phyloP scores from a whole-genome alignment of 2,888 invertebrate genomes.

The Matsumyia berberina region DNA sequence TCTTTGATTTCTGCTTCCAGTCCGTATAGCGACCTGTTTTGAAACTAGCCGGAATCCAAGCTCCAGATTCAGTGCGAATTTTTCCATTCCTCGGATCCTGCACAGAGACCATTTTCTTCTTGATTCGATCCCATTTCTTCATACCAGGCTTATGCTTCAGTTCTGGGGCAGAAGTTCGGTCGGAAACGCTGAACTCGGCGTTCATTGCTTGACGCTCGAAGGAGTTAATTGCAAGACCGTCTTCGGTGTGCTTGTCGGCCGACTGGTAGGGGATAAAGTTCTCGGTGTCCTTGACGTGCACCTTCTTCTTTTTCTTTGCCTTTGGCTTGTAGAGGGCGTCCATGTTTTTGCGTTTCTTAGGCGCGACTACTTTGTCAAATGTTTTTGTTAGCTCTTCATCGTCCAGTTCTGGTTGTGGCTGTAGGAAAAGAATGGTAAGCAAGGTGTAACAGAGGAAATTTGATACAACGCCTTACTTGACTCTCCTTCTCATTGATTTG shows the following conservation, averaged over 20 bases:
- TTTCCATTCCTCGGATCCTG: slow-evolving; percentile 87
- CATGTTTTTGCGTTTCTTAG: slow-evolving; percentile 85
- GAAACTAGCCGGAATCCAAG: slow-evolving; percentile 96
- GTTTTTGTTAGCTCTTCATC: slow-evolving; percentile 86
- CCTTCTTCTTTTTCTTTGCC: slow-evolving; percentile 85
- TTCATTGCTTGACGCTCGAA: slow-evolving; percentile 92
- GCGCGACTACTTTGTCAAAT: slow-evolving; percentile 86
- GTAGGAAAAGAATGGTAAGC: slow-evolving; percentile 16
- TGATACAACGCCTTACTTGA: slow-evolving; percentile 3
- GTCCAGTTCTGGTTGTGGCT: slow-evolving; percentile 83
- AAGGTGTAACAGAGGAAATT: too few relatives aligned
- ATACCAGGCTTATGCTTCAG: slow-evolving; percentile 87
- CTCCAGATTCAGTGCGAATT: slow-evolving; percentile 98
- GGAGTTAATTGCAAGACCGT: slow-evolving; percentile 88
- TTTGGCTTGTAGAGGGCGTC: slow-evolving; percentile 86
- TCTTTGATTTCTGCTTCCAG: slow-evolving; percentile 91
- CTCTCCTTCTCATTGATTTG: slow-evolving; percentile 60
- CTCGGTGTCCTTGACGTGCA: slow-evolving; percentile 88
- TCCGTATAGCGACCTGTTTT: slow-evolving; percentile 95
- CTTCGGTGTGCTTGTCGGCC: slow-evolving; percentile 93
- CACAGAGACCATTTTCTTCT: slow-evolving; percentile 95
- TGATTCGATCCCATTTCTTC: slow-evolving; percentile 96
- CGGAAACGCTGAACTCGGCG: slow-evolving; percentile 92
- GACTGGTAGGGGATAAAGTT: slow-evolving; percentile 95
- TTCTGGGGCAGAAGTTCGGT: slow-evolving; percentile 90